Base-by-base conservation (phyloP, 2,888 invertebrate genomes). In the Quadroppia sp. region DNA sequence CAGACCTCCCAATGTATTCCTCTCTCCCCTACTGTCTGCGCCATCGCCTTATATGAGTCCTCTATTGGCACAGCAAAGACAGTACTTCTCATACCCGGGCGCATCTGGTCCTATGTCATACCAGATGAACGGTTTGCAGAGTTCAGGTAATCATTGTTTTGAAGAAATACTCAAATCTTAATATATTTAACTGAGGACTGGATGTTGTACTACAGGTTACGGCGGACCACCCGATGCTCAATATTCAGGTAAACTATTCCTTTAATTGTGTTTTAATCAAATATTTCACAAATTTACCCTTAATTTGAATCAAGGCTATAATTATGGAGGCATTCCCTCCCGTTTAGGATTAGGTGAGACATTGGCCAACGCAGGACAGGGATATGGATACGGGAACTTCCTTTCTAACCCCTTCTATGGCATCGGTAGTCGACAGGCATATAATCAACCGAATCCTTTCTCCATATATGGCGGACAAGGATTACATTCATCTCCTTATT, bases 1-100 rank as follows among this genome's bases (percentile, higher is more conserved):
- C 23, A 67, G 67, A 67, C 67, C 67, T 23, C 40, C 20, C 67
- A 67, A 67, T 67, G 40, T 67, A 20, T 67, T 67, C 32, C 23
- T 36, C 2, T 32, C 56, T 28, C 28, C 28, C 11, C 13, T 56
- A 15, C 7, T 42, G 40, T 36, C 67, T 6, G 23, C 42, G 32
- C 67, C 67, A 20, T n/a, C 67, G 25, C 40, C 67, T 23, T 67
- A 36, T 6, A 3, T 40, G 4, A 40, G 25, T 7, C 67, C 67
- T 13, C 17, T 67, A 42, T 17, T 67, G 25, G 67, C 67, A 17
- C 67, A 67, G 20, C 67, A n/a, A 2, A n/a, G 67, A 67, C 67
- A 67, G 23, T 67, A 67, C 25, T 42, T 67, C 28, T 59, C 59
- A 1, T 4, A 28, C 7, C 30, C 30, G 40, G 42, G 67, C 1